phyloP scores from a whole-genome alignment of 1,140 invertebrate genomes.

The Drosophila equinoxialis region DNA sequence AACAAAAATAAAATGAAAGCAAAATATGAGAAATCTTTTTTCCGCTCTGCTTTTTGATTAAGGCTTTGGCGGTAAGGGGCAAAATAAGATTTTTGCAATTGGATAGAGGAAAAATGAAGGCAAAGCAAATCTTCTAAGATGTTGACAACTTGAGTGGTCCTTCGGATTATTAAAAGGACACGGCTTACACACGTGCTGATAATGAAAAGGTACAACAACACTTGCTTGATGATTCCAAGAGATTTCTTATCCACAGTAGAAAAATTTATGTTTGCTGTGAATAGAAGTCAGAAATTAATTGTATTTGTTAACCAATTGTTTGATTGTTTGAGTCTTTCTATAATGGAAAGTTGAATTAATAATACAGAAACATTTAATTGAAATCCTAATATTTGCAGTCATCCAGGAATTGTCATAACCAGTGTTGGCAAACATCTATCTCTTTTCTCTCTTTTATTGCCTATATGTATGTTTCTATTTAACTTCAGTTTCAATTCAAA shows the following conservation, averaged over 20 bases:
- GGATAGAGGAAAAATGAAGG: not conserved
- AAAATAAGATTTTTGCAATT: slow-evolving; percentile 20
- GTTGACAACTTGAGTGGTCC: slow-evolving; percentile 43
- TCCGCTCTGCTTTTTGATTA: slow-evolving; percentile 43
- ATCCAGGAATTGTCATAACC: too few species aligned
- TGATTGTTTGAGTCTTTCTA: too few species aligned
- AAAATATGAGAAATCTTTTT: slow-evolving; percentile 17
- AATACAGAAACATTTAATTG: too few species aligned
- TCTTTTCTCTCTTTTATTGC: not conserved
- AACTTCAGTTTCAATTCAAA: not conserved
- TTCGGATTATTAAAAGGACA: slow-evolving; percentile 33
- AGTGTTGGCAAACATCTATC: not conserved
- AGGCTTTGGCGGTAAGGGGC: not conserved
- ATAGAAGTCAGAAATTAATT: too few species aligned
- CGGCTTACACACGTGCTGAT: slow-evolving; percentile 5
- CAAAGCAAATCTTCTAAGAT: slow-evolving; percentile 28
- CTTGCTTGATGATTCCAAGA: too few species aligned
- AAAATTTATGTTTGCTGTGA: too few species aligned
- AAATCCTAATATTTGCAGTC: too few species aligned
- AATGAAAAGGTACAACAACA: not conserved
- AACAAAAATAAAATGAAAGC: slow-evolving; percentile 3
- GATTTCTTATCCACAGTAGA: not conserved
- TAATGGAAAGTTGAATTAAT: too few species aligned
- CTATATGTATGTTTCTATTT: slow-evolving; percentile 4
- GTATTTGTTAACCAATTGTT: too few species aligned